Percentiles rank a stretch among this genome's conserved stretches.
Conservation (phyloP, 1,140 invertebrate genomes). For the Drosophila cardini region DNA sequence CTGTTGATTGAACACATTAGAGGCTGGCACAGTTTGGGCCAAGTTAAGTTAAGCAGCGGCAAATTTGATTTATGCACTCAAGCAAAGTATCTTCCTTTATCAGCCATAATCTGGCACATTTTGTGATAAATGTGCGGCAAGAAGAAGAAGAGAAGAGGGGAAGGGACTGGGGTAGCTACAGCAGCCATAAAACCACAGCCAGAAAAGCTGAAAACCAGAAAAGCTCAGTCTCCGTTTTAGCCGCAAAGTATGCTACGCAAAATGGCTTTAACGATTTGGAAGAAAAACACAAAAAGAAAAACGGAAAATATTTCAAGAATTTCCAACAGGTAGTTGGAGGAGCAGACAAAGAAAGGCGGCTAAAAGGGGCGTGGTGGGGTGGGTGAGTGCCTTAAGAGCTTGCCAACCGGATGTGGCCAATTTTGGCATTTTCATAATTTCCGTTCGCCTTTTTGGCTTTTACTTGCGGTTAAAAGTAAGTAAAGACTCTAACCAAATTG, state of each 20-base stretch:
- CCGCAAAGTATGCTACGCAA: conserved; percentile 76
- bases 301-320: conserved; percentile 43
- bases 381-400: conserved; percentile 32
- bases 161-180: conserved; percentile 15
- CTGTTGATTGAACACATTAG: conserved; percentile 19
- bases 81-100: conserved; percentile 30
- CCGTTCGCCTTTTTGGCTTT: conserved; percentile 49
- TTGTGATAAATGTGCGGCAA: conserved; percentile 59
- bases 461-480: conserved; percentile 30
- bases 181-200: background rate
- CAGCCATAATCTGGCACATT: conserved; percentile 51
- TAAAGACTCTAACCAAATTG: background rate
- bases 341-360: background rate
- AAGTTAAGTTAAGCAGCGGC: conserved; percentile 31
- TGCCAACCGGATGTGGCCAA: conserved; percentile 71
- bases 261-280: conserved; percentile 49
- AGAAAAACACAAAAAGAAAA: conserved; percentile 9
- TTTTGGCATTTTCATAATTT: conserved; percentile 81
- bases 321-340: conserved; percentile 15
- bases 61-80: conserved; percentile 55
- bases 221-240: conserved; percentile 27
- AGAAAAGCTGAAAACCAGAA: background rate
- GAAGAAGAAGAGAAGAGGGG: conserved; percentile 9
- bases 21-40: conserved; percentile 2
- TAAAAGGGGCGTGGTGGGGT: conserved; percentile 1